These are phyloP conservation scores for Hemicrepidius hirtus DNA, from an alignment of 2,888 invertebrate species.

Conservation along the genomic window DNA sequence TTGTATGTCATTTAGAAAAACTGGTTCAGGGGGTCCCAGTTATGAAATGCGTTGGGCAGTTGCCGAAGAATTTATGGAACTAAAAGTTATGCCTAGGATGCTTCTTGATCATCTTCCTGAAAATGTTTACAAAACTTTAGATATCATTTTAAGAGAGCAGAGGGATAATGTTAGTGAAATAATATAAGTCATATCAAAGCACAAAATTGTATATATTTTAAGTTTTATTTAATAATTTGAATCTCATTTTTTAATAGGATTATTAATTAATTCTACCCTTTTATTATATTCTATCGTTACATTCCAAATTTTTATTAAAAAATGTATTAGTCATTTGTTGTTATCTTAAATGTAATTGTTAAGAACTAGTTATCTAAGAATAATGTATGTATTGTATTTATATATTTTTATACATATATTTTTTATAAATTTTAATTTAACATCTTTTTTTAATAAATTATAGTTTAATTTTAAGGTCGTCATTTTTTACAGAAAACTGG, in stretches of 20 bases:
- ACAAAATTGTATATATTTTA: neutral
- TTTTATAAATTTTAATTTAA: slow-evolving; percentile 34
- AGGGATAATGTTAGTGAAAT: slow-evolving; percentile 67
- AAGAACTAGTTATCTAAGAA: slow-evolving; percentile 9
- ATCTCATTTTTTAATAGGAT: neutral
- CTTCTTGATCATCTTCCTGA: slow-evolving; percentile 90
- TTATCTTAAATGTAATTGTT: slow-evolving; percentile 19
- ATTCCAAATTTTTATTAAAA: neutral
- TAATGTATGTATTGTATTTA: slow-evolving; percentile 43
- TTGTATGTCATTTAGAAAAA: slow-evolving; percentile 73
- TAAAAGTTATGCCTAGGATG: slow-evolving; percentile 91
- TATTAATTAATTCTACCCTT: neutral
- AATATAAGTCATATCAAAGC: slow-evolving; percentile 29
- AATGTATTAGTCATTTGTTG: neutral
- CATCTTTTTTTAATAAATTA: slow-evolving; percentile 43
- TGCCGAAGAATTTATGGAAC: slow-evolving; percentile 86
- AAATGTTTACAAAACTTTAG: slow-evolving; percentile 82
- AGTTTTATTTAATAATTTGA: neutral
- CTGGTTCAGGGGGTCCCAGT: slow-evolving; percentile 78
- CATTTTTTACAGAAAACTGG: too few species aligned
- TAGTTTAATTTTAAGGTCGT: slow-evolving; percentile 33
- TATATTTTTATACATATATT: slow-evolving; percentile 51
- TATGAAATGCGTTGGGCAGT: slow-evolving; percentile 88
- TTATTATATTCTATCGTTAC: neutral
- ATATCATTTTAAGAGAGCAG: slow-evolving; percentile 77